Evolutionary conservation across 2,797 vertebrate species (phyloP), one percentile per base, ranked within the genome.

Genomic region (Bradypodion pumilum): DNA sequence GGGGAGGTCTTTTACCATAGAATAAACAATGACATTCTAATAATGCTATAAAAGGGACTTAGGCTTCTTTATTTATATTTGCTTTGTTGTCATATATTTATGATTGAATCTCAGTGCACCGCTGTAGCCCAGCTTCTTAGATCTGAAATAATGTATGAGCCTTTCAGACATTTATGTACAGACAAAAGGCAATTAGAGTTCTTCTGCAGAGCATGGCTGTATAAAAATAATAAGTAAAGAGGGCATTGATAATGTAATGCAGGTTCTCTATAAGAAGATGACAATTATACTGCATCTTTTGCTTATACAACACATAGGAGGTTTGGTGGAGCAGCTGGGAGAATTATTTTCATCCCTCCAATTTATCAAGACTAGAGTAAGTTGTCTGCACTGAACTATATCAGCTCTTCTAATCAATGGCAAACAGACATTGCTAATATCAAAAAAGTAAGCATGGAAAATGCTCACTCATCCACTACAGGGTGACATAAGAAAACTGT

Each of bases 21-120:
- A 95, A 91, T 87, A 93, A 94, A 92, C 87, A 94, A 90, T 93
- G 92, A 90, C 90, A 93, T 92, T 93, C 92, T 93, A 94, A 93
- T 92, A 94, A 93, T 86, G 83, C 80, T 85, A 82, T 84, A 89
- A 91, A 92, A 90, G 85, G 87, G 89, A 89, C 82, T 92, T 89
- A 76, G 88, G 60, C 59, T 80, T 0, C 82, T 90, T 90, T 93
- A 91, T 93, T 94, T 93, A 92, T 92, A 86, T 91, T 92, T 92
- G 89, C 93, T 92, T 91, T 92, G 70, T 83, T 75, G 52, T 37
- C 12, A 42, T 65, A 69, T 42, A 92, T 93, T 93, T 93, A 92
- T 93, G 89, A 89, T 87, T 65, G 69, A 86, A 87, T 87, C 80
- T 90, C 52, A 8, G n/a, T 80, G 80, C 66, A 86, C 88, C 90